Conservation (phyloP, 1,140 invertebrate genomes). For the Elysia chlorotica region DNA sequence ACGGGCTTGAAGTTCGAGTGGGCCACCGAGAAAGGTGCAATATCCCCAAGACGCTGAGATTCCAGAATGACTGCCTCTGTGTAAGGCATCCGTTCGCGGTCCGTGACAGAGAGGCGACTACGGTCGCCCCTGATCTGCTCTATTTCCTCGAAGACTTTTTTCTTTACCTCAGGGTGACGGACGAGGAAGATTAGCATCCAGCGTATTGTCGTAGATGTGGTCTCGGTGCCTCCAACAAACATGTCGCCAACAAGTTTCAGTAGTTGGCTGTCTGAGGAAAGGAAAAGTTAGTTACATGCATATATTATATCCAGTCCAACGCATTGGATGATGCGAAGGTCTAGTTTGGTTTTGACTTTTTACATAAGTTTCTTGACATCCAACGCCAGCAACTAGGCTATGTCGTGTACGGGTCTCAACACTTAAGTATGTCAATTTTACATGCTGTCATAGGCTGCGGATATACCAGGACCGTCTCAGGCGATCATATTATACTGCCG, state of each 20-base stretch:
- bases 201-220: slow-evolving; percentile 79
- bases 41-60: slow-evolving; percentile 30
- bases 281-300: background rate
- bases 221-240: slow-evolving; percentile 88
- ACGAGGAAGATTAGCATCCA: slow-evolving; percentile 86
- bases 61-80: slow-evolving; percentile 32
- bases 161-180: slow-evolving; percentile 73
- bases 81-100: slow-evolving; percentile 27
- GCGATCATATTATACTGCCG: no score
- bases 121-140: slow-evolving; percentile 62
- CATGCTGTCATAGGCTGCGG: background rate
- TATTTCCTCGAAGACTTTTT: slow-evolving; percentile 82
- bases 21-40: slow-evolving; percentile 54
- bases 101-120: slow-evolving; percentile 1
- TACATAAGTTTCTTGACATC: background rate
- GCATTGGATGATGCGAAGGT: background rate
- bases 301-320: background rate
- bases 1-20: slow-evolving; percentile 45
- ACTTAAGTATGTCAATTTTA: background rate
- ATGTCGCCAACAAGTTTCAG: slow-evolving; percentile 68
- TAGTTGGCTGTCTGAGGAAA: slow-evolving; percentile 37
- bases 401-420: no score
- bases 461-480: no score
- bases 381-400: no score
- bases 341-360: background rate